Percentiles rank a stretch among this genome's conserved stretches.
Evolutionary conservation across 2,113 vertebrate genomes (phyloP).

Genomic region (Pedionomus torquatus): DNA sequence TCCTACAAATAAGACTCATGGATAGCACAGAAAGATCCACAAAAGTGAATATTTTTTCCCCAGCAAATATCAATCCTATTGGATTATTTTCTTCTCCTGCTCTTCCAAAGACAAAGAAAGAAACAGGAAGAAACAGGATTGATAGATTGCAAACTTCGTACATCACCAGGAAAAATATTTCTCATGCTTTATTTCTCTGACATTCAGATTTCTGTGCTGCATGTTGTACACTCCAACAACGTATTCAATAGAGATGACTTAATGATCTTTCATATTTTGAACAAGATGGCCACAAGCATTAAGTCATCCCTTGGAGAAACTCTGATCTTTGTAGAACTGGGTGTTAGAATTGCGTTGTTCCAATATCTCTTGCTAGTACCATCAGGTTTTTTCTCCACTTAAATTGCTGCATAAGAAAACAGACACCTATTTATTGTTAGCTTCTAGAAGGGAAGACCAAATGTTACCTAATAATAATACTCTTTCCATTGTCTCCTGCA

Average conservation of each 20-base stretch:
- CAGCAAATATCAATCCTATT: not conserved
- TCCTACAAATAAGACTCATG: not conserved
- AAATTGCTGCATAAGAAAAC: not conserved
- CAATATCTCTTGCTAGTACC: not conserved
- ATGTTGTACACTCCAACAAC: not conserved
- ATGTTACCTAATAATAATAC: not conserved
- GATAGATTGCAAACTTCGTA: not conserved
- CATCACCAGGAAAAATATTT: not conserved
- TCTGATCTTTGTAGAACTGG: not conserved
- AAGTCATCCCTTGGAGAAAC: not conserved
- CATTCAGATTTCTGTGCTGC: not conserved
- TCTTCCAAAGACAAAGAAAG: not conserved
- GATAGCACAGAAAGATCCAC: not conserved
- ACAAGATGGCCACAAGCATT: not conserved
- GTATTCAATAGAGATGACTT: not conserved
- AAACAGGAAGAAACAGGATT: not conserved
- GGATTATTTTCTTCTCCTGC: not conserved
- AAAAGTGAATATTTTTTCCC: not conserved
- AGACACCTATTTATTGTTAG: not conserved
- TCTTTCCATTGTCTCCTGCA: not conserved
- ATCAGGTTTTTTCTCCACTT: not conserved
- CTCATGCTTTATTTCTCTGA: constrained; percentile 8
- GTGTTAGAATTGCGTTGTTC: not conserved
- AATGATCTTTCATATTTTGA: not conserved
- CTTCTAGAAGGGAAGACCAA: not conserved